Evolutionary conservation across 2,113 vertebrate species (phyloP).

Genomic region (Zapornia atra): DNA sequence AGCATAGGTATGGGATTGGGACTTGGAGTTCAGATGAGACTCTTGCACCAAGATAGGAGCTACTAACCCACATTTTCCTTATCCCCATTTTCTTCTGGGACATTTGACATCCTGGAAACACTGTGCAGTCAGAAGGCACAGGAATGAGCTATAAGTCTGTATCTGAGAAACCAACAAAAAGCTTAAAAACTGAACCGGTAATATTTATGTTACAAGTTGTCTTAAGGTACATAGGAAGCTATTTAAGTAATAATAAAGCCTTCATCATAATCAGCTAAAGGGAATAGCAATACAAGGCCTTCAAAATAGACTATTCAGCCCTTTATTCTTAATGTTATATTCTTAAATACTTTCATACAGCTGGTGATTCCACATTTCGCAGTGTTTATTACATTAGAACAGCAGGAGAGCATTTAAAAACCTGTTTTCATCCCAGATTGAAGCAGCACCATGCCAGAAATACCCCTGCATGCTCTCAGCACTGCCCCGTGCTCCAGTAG

Average conservation of each 20-base stretch:
- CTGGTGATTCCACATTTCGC: neutral
- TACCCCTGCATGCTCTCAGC: neutral
- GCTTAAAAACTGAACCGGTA: neutral
- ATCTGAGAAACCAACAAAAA: neutral
- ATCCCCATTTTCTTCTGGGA: no score
- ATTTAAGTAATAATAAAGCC: neutral
- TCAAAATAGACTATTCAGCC: neutral
- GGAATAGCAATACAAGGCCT: neutral
- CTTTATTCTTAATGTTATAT: neutral
- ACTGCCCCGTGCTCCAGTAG: accelerated
- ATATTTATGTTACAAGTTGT: neutral
- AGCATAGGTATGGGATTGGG: no score
- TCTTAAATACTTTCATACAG: neutral
- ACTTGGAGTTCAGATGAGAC: no score
- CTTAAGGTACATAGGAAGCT: neutral
- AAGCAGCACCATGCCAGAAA: neutral
- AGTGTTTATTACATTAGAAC: neutral
- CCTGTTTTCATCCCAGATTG: neutral
- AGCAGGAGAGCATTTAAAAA: neutral
- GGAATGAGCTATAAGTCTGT: no score
- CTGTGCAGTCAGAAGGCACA: no score
- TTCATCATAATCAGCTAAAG: neutral
- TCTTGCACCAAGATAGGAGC: no score
- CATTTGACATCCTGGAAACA: no score
- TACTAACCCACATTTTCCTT: no score